Percentiles rank a stretch among this genome's conserved stretches.
phyloP scores from a whole-genome alignment of 2,113 vertebrate species.

The Euleptes europaea region DNA sequence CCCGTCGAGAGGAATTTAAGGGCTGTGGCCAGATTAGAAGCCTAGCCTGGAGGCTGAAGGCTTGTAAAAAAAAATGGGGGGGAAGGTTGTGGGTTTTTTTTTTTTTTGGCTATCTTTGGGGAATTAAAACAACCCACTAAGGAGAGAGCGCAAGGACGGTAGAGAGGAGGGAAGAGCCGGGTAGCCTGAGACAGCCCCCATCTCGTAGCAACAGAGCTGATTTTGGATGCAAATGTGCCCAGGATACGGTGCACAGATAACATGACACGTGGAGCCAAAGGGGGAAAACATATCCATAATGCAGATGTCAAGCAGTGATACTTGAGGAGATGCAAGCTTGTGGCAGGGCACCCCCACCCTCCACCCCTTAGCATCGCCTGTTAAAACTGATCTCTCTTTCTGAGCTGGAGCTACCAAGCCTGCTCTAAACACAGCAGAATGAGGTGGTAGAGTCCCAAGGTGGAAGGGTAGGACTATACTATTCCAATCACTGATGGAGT shows the following conservation, averaged over 20 bases:
- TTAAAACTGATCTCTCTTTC: too few relatives aligned
- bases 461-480: too few relatives aligned
- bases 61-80: too few relatives aligned
- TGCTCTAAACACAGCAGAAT: background rate
- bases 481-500: too few relatives aligned
- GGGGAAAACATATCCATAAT: background rate
- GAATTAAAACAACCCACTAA: background rate
- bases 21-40: background rate
- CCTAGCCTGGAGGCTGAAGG: too few relatives aligned
- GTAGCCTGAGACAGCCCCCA: background rate
- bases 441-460: background rate
- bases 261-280: background rate
- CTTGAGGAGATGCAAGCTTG: rapidly evolving
- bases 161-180: slow-evolving; percentile 17
- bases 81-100: too few relatives aligned
- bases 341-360: background rate
- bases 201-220: slow-evolving; percentile 53
- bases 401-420: background rate
- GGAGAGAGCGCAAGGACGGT: slow-evolving; percentile 24
- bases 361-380: background rate
- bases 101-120: too few relatives aligned
- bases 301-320: background rate
- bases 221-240: slow-evolving; percentile 38
- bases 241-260: background rate
- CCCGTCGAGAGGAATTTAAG: background rate